Conservation (phyloP, 2,797 vertebrate genomes). For the Rhodeus uyekii region DNA sequence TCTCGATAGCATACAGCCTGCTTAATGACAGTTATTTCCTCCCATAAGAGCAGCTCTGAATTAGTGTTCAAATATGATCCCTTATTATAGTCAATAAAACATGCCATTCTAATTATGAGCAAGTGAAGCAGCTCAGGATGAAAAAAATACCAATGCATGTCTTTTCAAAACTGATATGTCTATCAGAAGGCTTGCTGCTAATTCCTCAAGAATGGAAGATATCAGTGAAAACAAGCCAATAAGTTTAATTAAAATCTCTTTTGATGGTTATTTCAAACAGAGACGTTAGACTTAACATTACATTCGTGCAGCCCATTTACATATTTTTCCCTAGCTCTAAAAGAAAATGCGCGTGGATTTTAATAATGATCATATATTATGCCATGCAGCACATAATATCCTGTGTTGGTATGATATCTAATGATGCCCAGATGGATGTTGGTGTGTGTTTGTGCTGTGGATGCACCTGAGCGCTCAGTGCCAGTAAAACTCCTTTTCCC, state of each 20-base stretch:
- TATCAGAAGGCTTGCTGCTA: constrained; percentile 21
- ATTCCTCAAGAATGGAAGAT: constrained; percentile 26
- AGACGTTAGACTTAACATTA: constrained; percentile 1
- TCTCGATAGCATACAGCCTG: constrained; percentile 31
- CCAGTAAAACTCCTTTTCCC: constrained; percentile 50
- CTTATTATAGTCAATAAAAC: constrained; percentile 63
- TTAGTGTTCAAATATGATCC: constrained; percentile 56
- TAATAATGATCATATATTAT: constrained; percentile 27
- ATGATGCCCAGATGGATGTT: constrained; percentile 43
- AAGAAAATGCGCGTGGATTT: not conserved
- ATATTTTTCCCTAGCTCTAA: not conserved
- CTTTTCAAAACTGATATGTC: constrained; percentile 11
- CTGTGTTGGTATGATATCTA: constrained; percentile 34
- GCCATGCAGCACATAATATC: not conserved
- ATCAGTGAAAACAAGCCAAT: not conserved
- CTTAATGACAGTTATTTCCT: constrained; percentile 55
- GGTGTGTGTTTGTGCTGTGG: constrained; percentile 33
- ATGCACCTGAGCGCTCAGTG: constrained; percentile 43
- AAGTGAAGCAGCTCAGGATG: constrained; percentile 33
- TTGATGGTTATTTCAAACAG: constrained; percentile 4
- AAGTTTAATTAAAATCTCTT: constrained; percentile 6
- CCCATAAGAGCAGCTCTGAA: constrained; percentile 55
- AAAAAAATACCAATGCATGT: not conserved
- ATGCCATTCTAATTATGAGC: constrained; percentile 52
- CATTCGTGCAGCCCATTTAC: not conserved